Percentiles rank a stretch among this genome's conserved stretches.
These are phyloP conservation scores for Otus scops DNA, from an alignment of 2,797 vertebrate genomes.

Conservation along the genomic window DNA sequence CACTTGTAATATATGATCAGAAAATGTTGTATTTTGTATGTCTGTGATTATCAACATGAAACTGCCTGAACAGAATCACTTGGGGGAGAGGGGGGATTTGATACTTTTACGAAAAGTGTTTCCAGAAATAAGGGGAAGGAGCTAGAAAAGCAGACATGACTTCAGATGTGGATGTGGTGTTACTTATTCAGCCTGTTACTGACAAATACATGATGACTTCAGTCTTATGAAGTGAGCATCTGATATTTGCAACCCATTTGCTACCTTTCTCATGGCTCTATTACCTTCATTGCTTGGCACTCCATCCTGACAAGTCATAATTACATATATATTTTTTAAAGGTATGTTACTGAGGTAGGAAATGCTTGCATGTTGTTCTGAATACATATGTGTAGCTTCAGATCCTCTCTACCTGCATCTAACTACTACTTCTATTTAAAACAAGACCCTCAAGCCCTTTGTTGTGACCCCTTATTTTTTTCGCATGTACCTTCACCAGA, in stretches of 20 bases:
- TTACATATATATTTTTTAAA: not conserved
- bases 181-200: not conserved
- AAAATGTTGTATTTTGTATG: not conserved
- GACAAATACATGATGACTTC: rapidly evolving
- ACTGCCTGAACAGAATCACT: not conserved
- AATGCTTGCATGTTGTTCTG: not conserved
- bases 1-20: not conserved
- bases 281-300: not conserved
- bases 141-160: not conserved
- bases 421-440: not conserved
- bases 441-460: not conserved
- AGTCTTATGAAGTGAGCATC: rapidly evolving
- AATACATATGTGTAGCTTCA: not conserved
- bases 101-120: not conserved
- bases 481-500: not conserved
- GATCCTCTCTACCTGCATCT: not conserved
- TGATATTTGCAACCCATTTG: not conserved
- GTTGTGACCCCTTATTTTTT: not conserved
- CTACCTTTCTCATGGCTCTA: not conserved
- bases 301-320: not conserved
- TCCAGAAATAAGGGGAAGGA: not conserved
- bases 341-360: not conserved
- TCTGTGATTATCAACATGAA: not conserved
- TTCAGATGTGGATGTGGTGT: not conserved
- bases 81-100: not conserved